phyloP scores from a whole-genome alignment of 2,113 vertebrate genomes.

The Petrocephalus zakoni region DNA sequence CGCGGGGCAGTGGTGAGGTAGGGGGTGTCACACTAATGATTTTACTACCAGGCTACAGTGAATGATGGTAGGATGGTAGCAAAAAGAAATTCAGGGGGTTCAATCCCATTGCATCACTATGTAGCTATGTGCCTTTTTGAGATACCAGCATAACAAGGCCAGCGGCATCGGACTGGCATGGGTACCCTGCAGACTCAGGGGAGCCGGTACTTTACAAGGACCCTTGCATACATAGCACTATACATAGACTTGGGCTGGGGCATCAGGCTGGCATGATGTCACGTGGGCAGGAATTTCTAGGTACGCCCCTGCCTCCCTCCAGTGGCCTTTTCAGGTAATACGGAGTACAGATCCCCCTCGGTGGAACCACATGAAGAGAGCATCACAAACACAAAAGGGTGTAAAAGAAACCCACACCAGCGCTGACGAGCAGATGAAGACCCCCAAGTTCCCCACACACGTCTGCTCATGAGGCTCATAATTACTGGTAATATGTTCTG shows the following conservation, averaged over 20 bases:
- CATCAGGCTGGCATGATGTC: neutral
- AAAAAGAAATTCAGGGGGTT: too few species aligned
- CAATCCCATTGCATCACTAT: too few species aligned
- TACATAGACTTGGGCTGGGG: neutral
- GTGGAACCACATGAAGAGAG: neutral
- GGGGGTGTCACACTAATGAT: neutral
- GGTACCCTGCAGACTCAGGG: neutral
- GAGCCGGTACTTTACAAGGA: neutral
- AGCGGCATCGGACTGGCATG: neutral
- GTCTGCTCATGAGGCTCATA: neutral
- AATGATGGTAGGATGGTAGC: too few species aligned
- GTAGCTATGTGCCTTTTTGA: too few species aligned
- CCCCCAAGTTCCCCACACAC: neutral
- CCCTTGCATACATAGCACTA: neutral
- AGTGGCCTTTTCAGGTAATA: neutral
- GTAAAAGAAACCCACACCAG: neutral
- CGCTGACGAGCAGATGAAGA: neutral
- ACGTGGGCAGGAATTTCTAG: neutral
- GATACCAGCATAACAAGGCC: too few species aligned
- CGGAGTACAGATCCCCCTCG: neutral
- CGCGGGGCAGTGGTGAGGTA: too few species aligned
- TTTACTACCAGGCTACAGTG: neutral
- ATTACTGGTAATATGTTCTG: neutral
- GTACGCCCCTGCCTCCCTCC: neutral
- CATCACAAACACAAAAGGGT: neutral